These are phyloP conservation scores for Psittacula derbiana DNA, from an alignment of 2,797 vertebrate species.

Conservation along the genomic window DNA sequence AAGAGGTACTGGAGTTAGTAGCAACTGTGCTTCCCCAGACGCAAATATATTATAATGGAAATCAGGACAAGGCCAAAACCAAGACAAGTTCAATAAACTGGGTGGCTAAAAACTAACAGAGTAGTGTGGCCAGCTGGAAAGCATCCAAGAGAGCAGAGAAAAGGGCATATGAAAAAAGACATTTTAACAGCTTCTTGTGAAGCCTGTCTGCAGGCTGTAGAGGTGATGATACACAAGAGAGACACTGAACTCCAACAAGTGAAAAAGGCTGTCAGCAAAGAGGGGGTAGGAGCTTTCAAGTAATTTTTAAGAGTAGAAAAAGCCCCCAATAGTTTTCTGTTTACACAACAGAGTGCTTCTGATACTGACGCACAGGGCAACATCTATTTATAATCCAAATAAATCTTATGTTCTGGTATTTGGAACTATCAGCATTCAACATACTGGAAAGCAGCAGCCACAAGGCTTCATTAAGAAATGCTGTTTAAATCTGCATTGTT, in stretches of 20 bases:
- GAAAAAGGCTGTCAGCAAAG: background rate
- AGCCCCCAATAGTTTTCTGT: background rate
- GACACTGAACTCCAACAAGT: background rate
- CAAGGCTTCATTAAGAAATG: background rate
- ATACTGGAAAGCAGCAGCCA: constrained; percentile 1
- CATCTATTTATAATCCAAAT: constrained; percentile 68
- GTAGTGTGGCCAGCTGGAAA: background rate
- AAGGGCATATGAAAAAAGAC: background rate
- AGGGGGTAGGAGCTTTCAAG: background rate
- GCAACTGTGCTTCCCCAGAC: background rate
- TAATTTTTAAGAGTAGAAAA: background rate
- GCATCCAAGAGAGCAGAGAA: background rate
- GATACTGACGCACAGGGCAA: constrained; percentile 37
- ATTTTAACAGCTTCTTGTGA: constrained; percentile 12
- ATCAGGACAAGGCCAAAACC: background rate
- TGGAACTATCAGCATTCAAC: constrained; percentile 14
- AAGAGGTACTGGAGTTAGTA: background rate
- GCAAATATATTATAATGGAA: background rate
- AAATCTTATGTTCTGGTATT: constrained; percentile 57
- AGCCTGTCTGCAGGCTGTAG: background rate
- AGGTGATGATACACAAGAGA: background rate
- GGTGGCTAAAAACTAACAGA: constrained; percentile 13
- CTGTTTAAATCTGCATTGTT: background rate
- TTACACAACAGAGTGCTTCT: constrained; percentile 39
- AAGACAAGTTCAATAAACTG: background rate